phyloP scores from a whole-genome alignment of 2,797 vertebrate species.

The Myotis daubentonii region DNA sequence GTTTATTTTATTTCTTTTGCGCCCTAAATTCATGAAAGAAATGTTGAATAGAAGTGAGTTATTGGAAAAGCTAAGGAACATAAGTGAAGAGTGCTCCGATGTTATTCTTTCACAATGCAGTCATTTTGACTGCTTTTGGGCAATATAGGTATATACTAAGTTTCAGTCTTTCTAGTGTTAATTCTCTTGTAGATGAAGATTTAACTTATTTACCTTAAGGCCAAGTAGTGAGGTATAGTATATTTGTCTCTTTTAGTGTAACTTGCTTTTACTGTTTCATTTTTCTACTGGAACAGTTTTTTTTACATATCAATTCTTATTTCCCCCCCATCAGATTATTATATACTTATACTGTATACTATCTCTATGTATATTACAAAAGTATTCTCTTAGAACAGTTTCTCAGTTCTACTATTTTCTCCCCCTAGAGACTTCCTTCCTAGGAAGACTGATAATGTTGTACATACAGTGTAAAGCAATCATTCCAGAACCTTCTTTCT shows the following conservation, averaged over 20 bases:
- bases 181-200: background rate
- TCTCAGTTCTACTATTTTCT: background rate
- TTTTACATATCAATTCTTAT: background rate
- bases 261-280: conserved; percentile 4
- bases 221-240: background rate
- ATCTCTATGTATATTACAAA: background rate
- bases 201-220: background rate
- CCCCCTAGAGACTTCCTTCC: background rate
- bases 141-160: too few species aligned
- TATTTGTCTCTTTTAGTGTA: background rate
- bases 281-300: conserved; percentile 27
- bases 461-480: background rate
- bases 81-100: too few species aligned
- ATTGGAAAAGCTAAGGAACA: too few species aligned
- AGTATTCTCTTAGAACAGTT: background rate
- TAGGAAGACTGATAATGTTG: background rate
- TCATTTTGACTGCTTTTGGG: too few species aligned
- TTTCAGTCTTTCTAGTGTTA: too few species aligned
- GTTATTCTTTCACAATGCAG: too few species aligned
- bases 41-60: too few species aligned
- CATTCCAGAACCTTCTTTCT: background rate
- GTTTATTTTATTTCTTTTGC: too few species aligned
- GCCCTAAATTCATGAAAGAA: too few species aligned
- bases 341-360: background rate
- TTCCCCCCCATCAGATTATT: background rate